phyloP scores from a whole-genome alignment of 2,797 vertebrate genomes.

The Tragopan temminckii region DNA sequence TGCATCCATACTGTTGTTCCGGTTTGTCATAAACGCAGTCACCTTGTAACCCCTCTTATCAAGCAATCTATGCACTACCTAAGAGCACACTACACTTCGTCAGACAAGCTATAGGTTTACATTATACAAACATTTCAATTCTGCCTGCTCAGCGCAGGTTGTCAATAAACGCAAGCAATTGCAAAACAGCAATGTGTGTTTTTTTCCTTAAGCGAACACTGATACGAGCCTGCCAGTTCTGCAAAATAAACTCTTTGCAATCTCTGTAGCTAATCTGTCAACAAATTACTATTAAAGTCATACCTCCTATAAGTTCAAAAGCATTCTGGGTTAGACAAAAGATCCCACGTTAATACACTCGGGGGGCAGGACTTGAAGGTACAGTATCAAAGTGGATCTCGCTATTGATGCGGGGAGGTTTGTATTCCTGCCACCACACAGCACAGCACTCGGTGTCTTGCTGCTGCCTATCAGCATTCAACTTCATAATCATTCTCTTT shows the following conservation, averaged over 20 bases:
- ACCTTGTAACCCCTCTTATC: constrained; percentile 82
- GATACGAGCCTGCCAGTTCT: constrained; percentile 72
- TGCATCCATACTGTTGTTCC: constrained; percentile 39
- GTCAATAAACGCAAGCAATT: constrained; percentile 81
- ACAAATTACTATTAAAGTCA: constrained; percentile 80
- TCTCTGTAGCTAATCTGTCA: constrained; percentile 74
- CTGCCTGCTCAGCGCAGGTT: constrained; percentile 83
- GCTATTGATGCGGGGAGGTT: constrained; percentile 59
- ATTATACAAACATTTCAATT: constrained; percentile 87
- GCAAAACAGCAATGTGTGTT: constrained; percentile 72
- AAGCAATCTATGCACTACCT: constrained; percentile 76
- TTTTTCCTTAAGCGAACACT: constrained; percentile 74
- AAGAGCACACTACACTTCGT: constrained; percentile 77
- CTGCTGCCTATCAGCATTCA: constrained; percentile 1
- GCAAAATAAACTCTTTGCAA: constrained; percentile 77
- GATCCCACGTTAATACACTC: constrained; percentile 49
- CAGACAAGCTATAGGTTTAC: constrained; percentile 82
- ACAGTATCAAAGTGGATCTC: constrained; percentile 37
- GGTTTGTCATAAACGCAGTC: constrained; percentile 73
- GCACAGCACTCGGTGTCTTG: constrained; percentile 37
- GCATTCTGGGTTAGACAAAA: constrained; percentile 61
- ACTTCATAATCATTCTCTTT: constrained; percentile 36
- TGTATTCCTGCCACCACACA: constrained; percentile 38
- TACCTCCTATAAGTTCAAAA: constrained; percentile 75
- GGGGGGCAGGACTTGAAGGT: constrained; percentile 65